phyloP scores from a whole-genome alignment of 23 tunicate species.

The Styela plicata region DNA sequence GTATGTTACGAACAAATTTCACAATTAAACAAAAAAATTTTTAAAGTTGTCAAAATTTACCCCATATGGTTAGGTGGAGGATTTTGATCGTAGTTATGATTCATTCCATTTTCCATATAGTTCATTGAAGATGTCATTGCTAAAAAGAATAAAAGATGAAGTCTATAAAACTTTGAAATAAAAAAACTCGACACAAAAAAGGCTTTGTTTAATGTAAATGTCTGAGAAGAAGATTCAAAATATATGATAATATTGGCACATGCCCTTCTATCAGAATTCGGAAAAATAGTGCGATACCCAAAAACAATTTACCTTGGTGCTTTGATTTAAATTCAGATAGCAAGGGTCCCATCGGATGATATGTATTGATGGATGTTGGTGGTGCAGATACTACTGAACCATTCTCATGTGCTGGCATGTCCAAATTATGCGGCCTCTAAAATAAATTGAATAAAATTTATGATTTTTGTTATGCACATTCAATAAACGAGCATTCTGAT shows the following conservation, averaged over 20 bases:
- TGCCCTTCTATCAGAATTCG: background rate
- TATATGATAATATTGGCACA: background rate
- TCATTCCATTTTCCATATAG: constrained; percentile 17
- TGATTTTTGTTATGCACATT: too few species aligned
- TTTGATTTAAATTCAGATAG: constrained; percentile 55
- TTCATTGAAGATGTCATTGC: constrained; percentile 5
- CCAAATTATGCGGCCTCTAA: constrained; percentile 1
- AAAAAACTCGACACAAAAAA: background rate
- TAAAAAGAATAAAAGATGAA: background rate
- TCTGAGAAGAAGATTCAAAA: background rate
- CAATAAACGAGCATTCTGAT: too few species aligned
- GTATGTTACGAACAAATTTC: background rate
- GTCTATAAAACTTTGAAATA: too few species aligned
- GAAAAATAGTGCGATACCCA: too few species aligned
- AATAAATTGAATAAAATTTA: too few species aligned
- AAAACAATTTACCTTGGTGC: constrained; percentile 54
- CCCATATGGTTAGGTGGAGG: background rate
- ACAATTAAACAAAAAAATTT: too few species aligned
- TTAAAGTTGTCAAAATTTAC: constrained; percentile 2
- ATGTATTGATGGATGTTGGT: constrained; percentile 35
- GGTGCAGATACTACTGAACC: constrained; percentile 94
- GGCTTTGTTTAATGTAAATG: background rate
- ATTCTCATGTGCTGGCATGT: constrained; percentile 25
- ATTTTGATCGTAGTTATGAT: background rate
- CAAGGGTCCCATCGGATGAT: constrained; percentile 48